Percentiles rank a stretch among this genome's conserved stretches.
phyloP scores from a whole-genome alignment of 1,140 invertebrate genomes.

The Lycorma delicatula region DNA sequence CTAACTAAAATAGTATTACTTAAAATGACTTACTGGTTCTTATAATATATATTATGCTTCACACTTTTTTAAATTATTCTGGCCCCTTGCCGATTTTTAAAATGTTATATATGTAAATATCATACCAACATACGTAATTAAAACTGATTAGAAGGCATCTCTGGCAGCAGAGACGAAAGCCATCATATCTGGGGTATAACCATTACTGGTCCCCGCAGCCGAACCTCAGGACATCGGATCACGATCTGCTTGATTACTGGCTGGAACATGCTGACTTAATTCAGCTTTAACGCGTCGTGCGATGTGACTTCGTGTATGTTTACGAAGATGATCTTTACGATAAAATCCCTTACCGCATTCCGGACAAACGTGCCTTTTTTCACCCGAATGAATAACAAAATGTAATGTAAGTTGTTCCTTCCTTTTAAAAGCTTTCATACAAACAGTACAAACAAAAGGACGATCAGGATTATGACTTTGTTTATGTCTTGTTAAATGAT shows the following conservation, averaged over 20 bases:
- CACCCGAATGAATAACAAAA: constrained; percentile 42
- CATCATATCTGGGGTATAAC: constrained; percentile 28
- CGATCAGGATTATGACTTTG: constrained; percentile 46
- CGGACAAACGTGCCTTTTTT: constrained; percentile 43
- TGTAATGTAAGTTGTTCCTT: constrained; percentile 47
- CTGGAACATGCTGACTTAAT: constrained; percentile 51
- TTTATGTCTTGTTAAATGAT: constrained; percentile 43
- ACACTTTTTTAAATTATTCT: no score
- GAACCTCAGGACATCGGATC: constrained; percentile 27
- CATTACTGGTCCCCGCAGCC: constrained; percentile 18
- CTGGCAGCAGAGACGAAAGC: constrained; percentile 32
- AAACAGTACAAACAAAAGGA: constrained; percentile 44
- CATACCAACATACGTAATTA: no score
- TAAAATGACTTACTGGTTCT: no score
- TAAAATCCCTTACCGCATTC: constrained; percentile 52
- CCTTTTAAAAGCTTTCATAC: constrained; percentile 45
- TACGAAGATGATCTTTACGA: constrained; percentile 49
- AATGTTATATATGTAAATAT: no score
- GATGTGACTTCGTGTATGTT: constrained; percentile 47
- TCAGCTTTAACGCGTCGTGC: constrained; percentile 61
- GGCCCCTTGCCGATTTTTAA: no score
- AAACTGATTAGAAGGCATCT: constrained; percentile 28
- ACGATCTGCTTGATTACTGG: neutral
- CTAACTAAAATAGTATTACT: no score
- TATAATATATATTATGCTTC: no score